phyloP scores from a whole-genome alignment of 2,113 vertebrate genomes.

The Porphyrio hochstetteri region DNA sequence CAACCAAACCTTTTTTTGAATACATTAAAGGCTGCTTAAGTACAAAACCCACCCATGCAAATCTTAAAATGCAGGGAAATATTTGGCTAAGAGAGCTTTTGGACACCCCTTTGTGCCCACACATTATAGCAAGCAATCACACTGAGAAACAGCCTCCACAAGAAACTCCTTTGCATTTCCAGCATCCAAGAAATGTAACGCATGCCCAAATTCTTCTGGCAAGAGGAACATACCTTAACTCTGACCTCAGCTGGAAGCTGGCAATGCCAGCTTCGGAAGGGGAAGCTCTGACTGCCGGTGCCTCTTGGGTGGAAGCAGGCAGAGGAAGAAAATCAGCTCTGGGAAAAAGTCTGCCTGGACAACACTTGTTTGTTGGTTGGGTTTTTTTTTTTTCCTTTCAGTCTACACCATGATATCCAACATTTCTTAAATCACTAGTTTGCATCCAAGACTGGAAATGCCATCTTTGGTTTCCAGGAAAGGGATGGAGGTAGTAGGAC shows the following conservation, averaged over 20 bases:
- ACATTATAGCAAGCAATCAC: constrained; percentile 52
- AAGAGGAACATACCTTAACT: constrained; percentile 27
- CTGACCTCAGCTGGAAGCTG: constrained; percentile 46
- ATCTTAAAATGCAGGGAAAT: constrained; percentile 65
- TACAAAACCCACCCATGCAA: constrained; percentile 69
- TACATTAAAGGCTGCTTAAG: constrained; percentile 66
- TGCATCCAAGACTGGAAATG: neutral
- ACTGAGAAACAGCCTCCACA: constrained; percentile 49
- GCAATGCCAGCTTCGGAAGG: neutral
- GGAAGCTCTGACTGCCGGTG: neutral
- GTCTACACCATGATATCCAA: neutral
- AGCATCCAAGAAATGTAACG: constrained; percentile 37
- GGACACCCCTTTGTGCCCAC: constrained; percentile 67
- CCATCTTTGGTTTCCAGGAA: neutral
- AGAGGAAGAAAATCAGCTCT: neutral
- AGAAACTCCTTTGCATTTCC: constrained; percentile 60
- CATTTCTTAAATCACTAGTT: neutral
- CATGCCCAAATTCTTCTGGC: constrained; percentile 14
- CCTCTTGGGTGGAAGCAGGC: neutral
- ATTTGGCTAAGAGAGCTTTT: constrained; percentile 62
- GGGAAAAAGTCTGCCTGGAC: neutral
- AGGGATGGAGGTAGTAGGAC: neutral
- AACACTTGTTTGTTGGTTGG: neutral
- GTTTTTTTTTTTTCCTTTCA: neutral
- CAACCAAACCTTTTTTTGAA: constrained; percentile 66